phyloP scores from a whole-genome alignment of 2,113 vertebrate species.

The Sceloporus tristichus region DNA sequence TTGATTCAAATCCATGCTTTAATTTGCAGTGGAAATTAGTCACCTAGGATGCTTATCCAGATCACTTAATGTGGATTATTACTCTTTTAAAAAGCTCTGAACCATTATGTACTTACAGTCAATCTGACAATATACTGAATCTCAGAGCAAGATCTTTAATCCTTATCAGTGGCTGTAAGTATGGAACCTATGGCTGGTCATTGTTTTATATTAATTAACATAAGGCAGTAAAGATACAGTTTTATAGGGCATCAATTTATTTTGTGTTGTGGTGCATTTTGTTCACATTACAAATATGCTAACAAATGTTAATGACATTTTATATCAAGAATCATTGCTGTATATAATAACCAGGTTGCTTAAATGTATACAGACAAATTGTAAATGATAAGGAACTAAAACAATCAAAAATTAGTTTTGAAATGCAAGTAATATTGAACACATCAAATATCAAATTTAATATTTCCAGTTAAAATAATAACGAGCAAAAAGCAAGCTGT shows the following conservation, averaged over 20 bases:
- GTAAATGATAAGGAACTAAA: neutral
- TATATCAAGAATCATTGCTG: neutral
- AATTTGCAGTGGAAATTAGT: neutral
- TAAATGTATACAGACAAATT: neutral
- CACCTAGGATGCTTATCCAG: neutral
- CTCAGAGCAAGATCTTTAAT: neutral
- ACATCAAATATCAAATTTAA: neutral
- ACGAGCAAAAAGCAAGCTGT: neutral
- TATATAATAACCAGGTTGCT: neutral
- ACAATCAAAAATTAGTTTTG: no score
- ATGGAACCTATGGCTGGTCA: neutral
- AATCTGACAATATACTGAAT: neutral
- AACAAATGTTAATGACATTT: neutral
- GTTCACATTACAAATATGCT: neutral
- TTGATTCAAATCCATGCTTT: neutral
- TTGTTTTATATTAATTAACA: neutral
- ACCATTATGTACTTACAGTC: conserved; percentile 8
- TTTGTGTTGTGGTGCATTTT: neutral
- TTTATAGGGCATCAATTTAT: conserved; percentile 8
- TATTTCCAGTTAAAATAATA: neutral
- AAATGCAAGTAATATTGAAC: no score
- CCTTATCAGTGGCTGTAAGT: neutral
- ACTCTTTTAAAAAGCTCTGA: neutral
- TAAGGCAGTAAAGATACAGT: neutral
- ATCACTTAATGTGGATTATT: neutral